Base-by-base conservation (phyloP, 2,888 invertebrate genomes). In the Lepidocyrtoides sp. region DNA sequence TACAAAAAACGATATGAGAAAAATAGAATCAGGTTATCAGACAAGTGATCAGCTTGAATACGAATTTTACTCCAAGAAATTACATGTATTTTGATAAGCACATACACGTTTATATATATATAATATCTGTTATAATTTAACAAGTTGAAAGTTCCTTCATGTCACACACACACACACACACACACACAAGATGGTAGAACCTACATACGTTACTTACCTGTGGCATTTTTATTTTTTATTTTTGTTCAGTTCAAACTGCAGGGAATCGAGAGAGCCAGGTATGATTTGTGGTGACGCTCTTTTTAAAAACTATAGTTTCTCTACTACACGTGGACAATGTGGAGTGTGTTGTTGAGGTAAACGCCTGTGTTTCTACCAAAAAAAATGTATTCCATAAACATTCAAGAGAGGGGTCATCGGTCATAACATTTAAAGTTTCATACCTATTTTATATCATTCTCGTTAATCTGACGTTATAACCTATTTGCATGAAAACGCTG, bases 351-450 rank as follows among this genome's bases (percentile, higher is more conserved):
- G 10, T 20, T 29, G 26, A 12, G 23, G 60, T 60, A 26, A 60
- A 26, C 4, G 23, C 60, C 26, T 60, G 23, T 29, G 1, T 60
- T 29, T 60, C 7, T 57, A 63, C 29, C 32, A n/a, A n/a, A 12
- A 32, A n/a, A 10, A 63, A 29, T 10, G 29, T 32, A 29, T 17
- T 66, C n/a, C 23, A 7, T 3, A 69, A 29, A 51, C 26, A 44
- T 29, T 48, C 54, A n/a, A 23, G 17, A 23, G n/a, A 77, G 54
- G 54, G 77, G 77, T 77, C 77, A 8, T 51, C 23, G n/a, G n/a
- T 54, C 17, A 20, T 72, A 7, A 26, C 75, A 44, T 48, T 4
- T 26, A 75, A 26, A 1, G 5, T 75, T 75, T 23, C 20, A 20
- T 57, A 5, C 20, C 2, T 57, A 26, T 60, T 26, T 17, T 26